Evolutionary conservation across 2,888 invertebrate genomes (phyloP), one percentile per base, ranked within the genome.

Genomic region (Drosophila emarginata): DNA sequence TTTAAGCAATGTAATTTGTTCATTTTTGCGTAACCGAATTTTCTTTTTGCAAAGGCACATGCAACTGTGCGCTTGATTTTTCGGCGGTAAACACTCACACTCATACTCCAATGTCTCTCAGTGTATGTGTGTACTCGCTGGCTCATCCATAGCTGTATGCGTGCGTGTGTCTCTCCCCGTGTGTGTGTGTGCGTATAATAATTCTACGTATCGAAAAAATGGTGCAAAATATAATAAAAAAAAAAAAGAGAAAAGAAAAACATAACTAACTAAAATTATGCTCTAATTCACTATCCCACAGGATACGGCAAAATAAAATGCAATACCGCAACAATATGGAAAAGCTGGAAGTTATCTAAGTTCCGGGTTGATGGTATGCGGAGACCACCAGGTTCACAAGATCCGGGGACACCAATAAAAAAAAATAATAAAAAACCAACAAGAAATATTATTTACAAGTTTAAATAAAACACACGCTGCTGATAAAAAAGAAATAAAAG

Each of bases 131-230:
- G 62, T 69, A 64, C 75, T 74, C 88, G 73, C 64, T 75, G 65
- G 64, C 75, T 78, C 67, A 74, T 72, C 80, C 78, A 78, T 76
- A 79, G 76, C 74, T 78, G 74, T 72, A 78, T 68, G 58, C 36
- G 63, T 61, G 64, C 67, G 62, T 65, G 53, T 73, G 68, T 74
- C 65, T 68, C 57, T 66, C 60, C 61, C 56, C 71, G 68, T 74
- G 67, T 76, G 64, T 74, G 59, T 80, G 78, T 76, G 88, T 87
- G 79, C 78, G 88, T 80, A 80, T 78, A 78, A 80, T 78, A 78
- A 88, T 87, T 87, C 87, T 87, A 89, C 88, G 89, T 88, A 89
- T 89, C 77, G 88, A 89, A 88, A 89, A 90, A 90, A 85, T 90
- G 89, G 90, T 90, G 90, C 90, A 90, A 90, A 90, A 90, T 84